Conservation (phyloP, 2,113 vertebrate species). For the Sminthopsis crassicaudata region DNA sequence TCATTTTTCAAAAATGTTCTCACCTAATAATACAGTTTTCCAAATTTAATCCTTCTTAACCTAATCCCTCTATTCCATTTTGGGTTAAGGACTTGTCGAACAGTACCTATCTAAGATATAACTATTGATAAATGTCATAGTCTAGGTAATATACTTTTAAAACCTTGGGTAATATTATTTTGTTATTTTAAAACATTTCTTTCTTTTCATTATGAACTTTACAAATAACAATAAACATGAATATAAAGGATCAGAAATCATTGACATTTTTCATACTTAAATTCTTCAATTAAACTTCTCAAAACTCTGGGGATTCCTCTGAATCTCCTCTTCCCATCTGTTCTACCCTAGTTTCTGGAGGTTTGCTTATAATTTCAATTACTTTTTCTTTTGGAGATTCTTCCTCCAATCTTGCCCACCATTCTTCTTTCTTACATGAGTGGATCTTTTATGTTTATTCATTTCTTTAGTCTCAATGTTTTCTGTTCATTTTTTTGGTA, state of each 20-base stretch:
- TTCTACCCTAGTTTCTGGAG: not conserved
- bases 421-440: not conserved
- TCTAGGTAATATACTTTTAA: not conserved
- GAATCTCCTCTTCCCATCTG: not conserved
- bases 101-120: not conserved
- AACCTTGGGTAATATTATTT: not conserved
- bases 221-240: not conserved
- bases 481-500: not conserved
- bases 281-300: not conserved
- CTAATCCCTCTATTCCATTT: not conserved
- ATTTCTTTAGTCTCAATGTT: not conserved
- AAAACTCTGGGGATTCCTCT: not conserved
- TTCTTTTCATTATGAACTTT: conserved; percentile 1
- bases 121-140: not conserved
- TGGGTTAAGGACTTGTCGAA: not conserved
- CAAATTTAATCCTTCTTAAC: not conserved
- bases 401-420: not conserved
- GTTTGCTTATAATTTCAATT: not conserved
- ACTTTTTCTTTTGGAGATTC: not conserved
- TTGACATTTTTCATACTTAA: not conserved
- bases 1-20: not conserved
- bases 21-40: not conserved
- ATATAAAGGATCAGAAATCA: not conserved
- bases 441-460: not conserved
- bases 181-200: not conserved